These are phyloP conservation scores for Pristionchus japonicus DNA, from an alignment of 2,888 invertebrate genomes.

Conservation along the genomic window DNA sequence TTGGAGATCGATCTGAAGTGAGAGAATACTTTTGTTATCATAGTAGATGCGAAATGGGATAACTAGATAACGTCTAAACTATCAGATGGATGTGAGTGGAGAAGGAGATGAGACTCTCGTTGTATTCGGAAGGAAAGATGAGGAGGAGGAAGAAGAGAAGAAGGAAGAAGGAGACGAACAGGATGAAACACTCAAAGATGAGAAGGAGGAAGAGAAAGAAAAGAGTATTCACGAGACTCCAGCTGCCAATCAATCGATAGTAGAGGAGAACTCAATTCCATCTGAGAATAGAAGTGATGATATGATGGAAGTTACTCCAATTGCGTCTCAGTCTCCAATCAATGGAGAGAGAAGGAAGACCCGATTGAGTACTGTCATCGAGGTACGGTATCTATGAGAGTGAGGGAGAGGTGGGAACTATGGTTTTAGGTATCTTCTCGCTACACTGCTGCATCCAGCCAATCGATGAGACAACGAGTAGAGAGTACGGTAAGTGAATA, in stretches of 20 bases:
- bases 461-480: constrained; percentile 21
- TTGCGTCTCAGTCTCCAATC: not conserved
- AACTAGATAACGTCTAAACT: not conserved
- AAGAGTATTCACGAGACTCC: not conserved
- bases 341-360: not conserved
- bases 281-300: not conserved
- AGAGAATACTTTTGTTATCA: not conserved
- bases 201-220: not conserved
- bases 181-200: not conserved
- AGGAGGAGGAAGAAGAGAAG: not conserved
- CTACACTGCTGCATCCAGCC: constrained; percentile 21
- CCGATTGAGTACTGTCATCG: constrained; percentile 12
- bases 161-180: constrained; percentile 4
- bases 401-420: not conserved
- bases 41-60: not conserved
- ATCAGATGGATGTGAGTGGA: constrained; percentile 6
- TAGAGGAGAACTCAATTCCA: not conserved
- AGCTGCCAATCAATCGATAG: not conserved
- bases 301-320: not conserved
- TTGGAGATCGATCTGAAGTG: not conserved
- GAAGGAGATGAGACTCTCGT: not conserved
- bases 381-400: not conserved
- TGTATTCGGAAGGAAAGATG: not conserved
- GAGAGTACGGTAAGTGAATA: constrained; percentile 21
- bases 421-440: constrained; percentile 6